These are phyloP conservation scores for Hystrix cristata DNA, from an alignment of 2,113 vertebrate genomes.

Conservation along the genomic window DNA sequence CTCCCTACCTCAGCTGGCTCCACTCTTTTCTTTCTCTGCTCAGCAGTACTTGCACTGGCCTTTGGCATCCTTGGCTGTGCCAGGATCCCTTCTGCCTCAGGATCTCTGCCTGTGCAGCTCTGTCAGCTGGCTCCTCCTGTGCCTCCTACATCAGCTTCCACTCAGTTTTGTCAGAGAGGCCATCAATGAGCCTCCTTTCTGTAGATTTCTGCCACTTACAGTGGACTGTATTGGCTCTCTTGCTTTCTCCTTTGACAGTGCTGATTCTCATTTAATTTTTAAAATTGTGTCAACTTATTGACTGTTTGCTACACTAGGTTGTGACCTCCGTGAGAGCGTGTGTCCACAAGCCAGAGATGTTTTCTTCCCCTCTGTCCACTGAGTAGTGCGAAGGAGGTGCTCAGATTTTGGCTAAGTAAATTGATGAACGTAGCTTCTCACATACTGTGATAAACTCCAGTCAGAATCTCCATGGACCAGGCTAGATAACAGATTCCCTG, in stretches of 20 bases:
- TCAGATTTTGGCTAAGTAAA: not conserved
- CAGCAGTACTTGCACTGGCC: not conserved
- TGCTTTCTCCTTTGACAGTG: not conserved
- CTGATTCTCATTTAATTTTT: not conserved
- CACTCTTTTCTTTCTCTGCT: not conserved
- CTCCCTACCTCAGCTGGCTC: not conserved
- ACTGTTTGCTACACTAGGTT: not conserved
- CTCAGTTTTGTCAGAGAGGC: not conserved
- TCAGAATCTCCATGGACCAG: not conserved
- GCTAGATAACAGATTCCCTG: not conserved
- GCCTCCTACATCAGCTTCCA: not conserved
- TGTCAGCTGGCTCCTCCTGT: not conserved
- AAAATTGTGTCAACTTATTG: not conserved
- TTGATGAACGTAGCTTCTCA: not conserved
- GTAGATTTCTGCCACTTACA: accelerated
- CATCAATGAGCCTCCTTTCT: not conserved
- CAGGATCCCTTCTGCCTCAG: not conserved
- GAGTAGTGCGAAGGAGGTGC: not conserved
- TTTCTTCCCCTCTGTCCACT: not conserved
- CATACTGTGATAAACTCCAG: not conserved
- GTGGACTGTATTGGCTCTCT: not conserved
- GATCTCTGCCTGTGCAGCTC: not conserved
- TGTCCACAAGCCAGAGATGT: not conserved
- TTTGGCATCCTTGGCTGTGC: not conserved
- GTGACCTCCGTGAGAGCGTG: not conserved